Percentiles rank a stretch among this genome's conserved stretches.
These are phyloP conservation scores for Delphinus delphis DNA, from an alignment of 2,113 vertebrate genomes.

Conservation along the genomic window DNA sequence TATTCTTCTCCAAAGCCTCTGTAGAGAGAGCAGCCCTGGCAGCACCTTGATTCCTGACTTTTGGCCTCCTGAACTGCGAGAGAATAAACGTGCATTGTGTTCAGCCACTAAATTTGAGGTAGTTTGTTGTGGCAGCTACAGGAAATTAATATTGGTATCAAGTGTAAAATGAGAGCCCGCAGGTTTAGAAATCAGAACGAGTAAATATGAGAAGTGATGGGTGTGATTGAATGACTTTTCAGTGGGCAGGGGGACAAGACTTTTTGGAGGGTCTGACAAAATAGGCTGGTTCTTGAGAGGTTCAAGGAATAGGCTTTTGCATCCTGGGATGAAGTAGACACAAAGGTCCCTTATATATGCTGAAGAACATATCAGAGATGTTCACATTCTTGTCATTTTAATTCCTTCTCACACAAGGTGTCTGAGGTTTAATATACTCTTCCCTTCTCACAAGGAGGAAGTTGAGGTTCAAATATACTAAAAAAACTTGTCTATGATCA, in stretches of 20 bases:
- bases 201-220: not conserved
- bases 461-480: not conserved
- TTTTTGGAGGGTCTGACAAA: not conserved
- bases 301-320: not conserved
- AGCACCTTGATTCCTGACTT: not conserved
- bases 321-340: not conserved
- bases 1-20: not conserved
- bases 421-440: not conserved
- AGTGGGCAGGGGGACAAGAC: not conserved
- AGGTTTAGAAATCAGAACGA: not conserved
- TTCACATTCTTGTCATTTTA: not conserved
- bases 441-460: not conserved
- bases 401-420: not conserved
- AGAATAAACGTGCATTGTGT: not conserved
- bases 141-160: not conserved
- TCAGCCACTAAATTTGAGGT: not conserved
- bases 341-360: not conserved
- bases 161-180: not conserved
- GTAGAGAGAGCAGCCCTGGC: not conserved
- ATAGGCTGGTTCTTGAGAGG: not conserved
- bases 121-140: not conserved
- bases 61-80: not conserved
- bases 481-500: not conserved
- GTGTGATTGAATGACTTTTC: not conserved
- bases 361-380: not conserved